A percentile compares a stretch with the other conserved stretches of the same genome.
Evolutionary conservation across 2,888 invertebrate species (phyloP).

Genomic region (Mythimna vitellina): DNA sequence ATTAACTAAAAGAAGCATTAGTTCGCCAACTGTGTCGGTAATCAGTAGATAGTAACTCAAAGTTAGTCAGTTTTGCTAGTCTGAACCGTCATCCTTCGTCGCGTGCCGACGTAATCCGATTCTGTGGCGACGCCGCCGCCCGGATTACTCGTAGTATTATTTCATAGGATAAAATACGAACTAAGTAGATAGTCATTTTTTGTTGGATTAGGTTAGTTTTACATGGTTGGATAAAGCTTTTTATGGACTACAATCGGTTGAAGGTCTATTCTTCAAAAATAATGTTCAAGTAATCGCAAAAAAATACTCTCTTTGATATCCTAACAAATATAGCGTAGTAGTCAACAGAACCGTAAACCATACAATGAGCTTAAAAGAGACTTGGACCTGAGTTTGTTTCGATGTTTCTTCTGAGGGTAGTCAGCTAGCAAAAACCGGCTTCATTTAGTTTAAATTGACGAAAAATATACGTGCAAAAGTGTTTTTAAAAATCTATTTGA

Average conservation of each 20-base stretch:
- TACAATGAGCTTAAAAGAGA: too few species aligned
- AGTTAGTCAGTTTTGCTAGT: constrained; percentile 41
- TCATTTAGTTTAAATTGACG: too few species aligned
- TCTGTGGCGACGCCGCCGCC: constrained; percentile 38
- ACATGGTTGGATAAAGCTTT: neutral
- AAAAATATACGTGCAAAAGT: too few species aligned
- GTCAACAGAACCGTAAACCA: too few species aligned
- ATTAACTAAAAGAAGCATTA: constrained; percentile 26
- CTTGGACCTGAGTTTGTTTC: too few species aligned
- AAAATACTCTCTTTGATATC: too few species aligned
- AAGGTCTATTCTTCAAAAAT: neutral
- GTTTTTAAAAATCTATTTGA: too few species aligned
- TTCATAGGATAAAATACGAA: constrained; percentile 41
- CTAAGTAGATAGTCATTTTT: constrained; percentile 26
- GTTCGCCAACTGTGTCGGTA: constrained; percentile 43
- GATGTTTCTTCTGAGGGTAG: too few species aligned
- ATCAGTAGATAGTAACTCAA: constrained; percentile 53
- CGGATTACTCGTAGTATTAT: constrained; percentile 51
- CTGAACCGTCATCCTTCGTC: constrained; percentile 31
- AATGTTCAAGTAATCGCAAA: too few species aligned
- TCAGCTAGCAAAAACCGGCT: too few species aligned
- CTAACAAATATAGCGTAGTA: too few species aligned
- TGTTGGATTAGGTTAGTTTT: constrained; percentile 3
- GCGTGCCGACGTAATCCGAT: constrained; percentile 54
- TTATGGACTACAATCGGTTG: neutral